Percentiles rank a stretch among this genome's conserved stretches.
phyloP scores from a whole-genome alignment of 2,888 invertebrate species.

The Choreutis nemorana region DNA sequence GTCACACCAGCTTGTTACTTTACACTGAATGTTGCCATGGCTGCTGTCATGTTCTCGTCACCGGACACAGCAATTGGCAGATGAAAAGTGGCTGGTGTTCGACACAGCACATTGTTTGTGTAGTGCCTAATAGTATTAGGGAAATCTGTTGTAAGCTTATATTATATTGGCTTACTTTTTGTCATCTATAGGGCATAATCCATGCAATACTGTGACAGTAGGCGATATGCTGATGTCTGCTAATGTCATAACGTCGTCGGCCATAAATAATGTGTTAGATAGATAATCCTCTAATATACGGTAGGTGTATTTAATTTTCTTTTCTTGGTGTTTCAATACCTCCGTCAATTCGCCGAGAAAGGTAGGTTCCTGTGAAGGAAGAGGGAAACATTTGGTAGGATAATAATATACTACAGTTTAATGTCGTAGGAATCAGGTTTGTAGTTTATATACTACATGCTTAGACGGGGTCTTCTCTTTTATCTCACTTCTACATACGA shows the following conservation, averaged over 20 bases:
- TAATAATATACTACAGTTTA: too few relatives aligned
- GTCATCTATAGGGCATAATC: constrained; percentile 32
- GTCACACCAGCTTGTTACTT: too few relatives aligned
- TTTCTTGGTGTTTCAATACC: constrained; percentile 24
- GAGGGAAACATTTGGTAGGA: background rate
- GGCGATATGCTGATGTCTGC: constrained; percentile 41
- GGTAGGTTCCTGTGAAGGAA: constrained; percentile 30
- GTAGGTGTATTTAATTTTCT: constrained; percentile 29
- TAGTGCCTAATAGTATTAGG: too few relatives aligned
- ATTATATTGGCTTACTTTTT: constrained; percentile 30
- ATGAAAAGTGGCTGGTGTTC: too few relatives aligned
- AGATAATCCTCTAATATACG: constrained; percentile 39
- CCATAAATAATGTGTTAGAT: constrained; percentile 28
- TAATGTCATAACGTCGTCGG: constrained; percentile 33
- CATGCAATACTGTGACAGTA: constrained; percentile 31
- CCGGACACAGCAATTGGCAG: too few relatives aligned
- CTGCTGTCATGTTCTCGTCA: too few relatives aligned
- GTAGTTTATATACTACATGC: too few relatives aligned
- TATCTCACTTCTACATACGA: too few relatives aligned
- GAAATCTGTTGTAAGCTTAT: too few relatives aligned
- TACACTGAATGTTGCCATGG: too few relatives aligned
- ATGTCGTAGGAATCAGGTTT: background rate
- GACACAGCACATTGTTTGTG: too few relatives aligned
- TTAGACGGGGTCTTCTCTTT: too few relatives aligned
- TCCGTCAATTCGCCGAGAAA: constrained; percentile 35